Evolutionary conservation across 2,888 invertebrate genomes (phyloP), one percentile per base, ranked within the genome.

Genomic region (Hyposoter didymator): DNA sequence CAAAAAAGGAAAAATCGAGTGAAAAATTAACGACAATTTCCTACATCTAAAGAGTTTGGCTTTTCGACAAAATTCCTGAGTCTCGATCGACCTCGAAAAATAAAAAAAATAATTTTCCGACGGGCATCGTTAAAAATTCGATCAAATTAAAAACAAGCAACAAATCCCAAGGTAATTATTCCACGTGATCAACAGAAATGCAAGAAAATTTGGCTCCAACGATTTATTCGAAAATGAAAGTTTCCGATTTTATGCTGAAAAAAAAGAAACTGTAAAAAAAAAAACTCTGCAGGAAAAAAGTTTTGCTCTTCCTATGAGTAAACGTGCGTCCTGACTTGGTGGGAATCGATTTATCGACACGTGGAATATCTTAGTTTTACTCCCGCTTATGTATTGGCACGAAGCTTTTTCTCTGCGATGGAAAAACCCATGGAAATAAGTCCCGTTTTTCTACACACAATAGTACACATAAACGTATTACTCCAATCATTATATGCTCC

Each of bases 401-500:
- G 74, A 75, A 75, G 2, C 62, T 64, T 45, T 47, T 47, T 14
- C 22, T 19, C 17, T 64, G 75, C 49, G 28, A 22, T 66, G 64
- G 47, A 66, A 35, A 39, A 55, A 76, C n/a, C 22, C 45, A 32
- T 76, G 12, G 49, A 75, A 45, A 35, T 35, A 35, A 47, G 76
- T 22, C 49, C 19, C n/a, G n/a, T 47, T 32, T 47, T 10, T 66
- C 39, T 66, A 10, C 10, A 22, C 8, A 55, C 55, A 55, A 8
- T 10, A 32, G 17, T 39, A 12, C 49, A 47, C 7, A 17, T 35
- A 49, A 17, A 66, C 39, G 49, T 47, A 49, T 32, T 47, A 19
- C 12, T 32, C 32, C 76, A 83, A 89, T 85, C 79, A 75, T 87
- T 74, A 69, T 74, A 66, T 86, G 74, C 84, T 81, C 81, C 78